Percentiles rank a stretch among this genome's conserved stretches.
phyloP scores from a whole-genome alignment of 2,888 invertebrate species.

The Dryobotodes eremita region DNA sequence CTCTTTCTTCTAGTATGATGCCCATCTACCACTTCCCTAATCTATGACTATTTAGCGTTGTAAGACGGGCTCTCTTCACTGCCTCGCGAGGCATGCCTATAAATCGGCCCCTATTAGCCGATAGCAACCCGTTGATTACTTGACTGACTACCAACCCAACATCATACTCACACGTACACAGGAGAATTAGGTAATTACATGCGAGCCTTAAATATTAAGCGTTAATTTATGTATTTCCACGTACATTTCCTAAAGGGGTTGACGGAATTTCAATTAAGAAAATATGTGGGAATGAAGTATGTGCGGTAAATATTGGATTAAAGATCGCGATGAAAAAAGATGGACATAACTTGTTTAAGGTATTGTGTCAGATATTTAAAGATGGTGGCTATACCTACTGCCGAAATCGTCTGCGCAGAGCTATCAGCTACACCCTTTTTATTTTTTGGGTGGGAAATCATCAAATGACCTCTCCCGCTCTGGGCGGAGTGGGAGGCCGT shows the following conservation, averaged over 20 bases:
- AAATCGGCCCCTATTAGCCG: slow-evolving; percentile 58
- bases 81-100: slow-evolving; percentile 48
- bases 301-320: slow-evolving; percentile 15
- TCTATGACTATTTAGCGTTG: slow-evolving; percentile 61
- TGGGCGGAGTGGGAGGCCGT: no score
- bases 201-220: slow-evolving; percentile 28
- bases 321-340: slow-evolving; percentile 3
- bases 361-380: slow-evolving; percentile 19
- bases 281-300: slow-evolving; percentile 8
- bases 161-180: slow-evolving; percentile 39
- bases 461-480: no score
- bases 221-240: slow-evolving; percentile 33
- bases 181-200: slow-evolving; percentile 54
- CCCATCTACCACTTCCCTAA: slow-evolving; percentile 18
- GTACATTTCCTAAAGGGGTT: neutral
- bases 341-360: neutral
- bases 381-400: neutral
- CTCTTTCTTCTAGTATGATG: neutral
- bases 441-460: no score
- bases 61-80: slow-evolving; percentile 40
- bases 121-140: slow-evolving; percentile 35
- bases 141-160: slow-evolving; percentile 27
- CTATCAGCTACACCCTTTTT: no score
- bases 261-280: slow-evolving; percentile 55
- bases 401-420: neutral